Evolutionary conservation across 1,140 invertebrate genomes (phyloP).

Genomic region (Mercenaria mercenaria): DNA sequence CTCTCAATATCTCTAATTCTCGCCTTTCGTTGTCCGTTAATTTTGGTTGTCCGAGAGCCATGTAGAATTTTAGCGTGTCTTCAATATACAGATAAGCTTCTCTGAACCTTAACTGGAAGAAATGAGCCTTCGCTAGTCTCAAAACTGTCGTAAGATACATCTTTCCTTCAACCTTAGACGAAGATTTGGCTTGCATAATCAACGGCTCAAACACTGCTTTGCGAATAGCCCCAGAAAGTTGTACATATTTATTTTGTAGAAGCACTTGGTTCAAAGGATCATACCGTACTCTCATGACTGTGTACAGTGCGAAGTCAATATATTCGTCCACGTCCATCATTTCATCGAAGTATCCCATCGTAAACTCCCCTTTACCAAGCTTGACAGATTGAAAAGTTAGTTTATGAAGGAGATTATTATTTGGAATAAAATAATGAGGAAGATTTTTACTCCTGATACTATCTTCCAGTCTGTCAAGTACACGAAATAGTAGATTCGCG

Average conservation of each 20-base stretch:
- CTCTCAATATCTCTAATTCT: neutral
- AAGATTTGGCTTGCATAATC: neutral
- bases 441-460: neutral
- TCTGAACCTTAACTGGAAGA: neutral
- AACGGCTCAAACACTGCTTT: neutral
- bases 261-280: neutral
- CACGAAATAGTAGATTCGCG: neutral
- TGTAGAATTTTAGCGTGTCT: neutral
- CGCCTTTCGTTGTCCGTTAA: neutral
- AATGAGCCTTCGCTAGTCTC: neutral
- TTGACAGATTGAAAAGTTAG: neutral
- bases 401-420: neutral
- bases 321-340: neutral
- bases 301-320: neutral
- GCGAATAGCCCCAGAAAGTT: neutral
- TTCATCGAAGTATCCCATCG: neutral
- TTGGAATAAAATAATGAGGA: neutral
- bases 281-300: neutral
- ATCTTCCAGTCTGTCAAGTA: neutral
- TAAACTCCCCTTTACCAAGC: neutral
- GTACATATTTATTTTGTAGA: neutral
- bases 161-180: neutral
- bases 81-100: constrained; percentile 3
- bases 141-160: neutral
- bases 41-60: neutral